Base-by-base conservation (phyloP, 23 tunicate species). In the Corella eumyota region DNA sequence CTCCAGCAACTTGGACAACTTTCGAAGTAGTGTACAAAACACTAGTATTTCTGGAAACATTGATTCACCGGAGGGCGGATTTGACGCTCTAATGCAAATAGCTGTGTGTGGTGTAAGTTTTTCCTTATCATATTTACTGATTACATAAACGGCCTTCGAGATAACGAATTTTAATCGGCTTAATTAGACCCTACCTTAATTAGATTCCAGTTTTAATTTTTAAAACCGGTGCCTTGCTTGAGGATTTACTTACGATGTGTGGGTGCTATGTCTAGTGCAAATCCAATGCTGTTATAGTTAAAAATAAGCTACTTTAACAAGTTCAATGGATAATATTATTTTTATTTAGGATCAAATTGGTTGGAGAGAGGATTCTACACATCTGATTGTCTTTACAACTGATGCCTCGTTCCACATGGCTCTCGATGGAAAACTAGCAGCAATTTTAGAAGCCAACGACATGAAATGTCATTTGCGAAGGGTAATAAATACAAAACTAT, bases 361-460 rank as follows among this genome's bases (percentile, higher is more conserved):
- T 23, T 82, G 92, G 92, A 60, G 92, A 46, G 62, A 52, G n/a
- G 75, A 74, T 9, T 56, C 92, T 24, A 62, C 92, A 2, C 92
- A 82, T 61, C 69, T 82, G 22, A 81, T 82, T 37, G 81, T 82
- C 17, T 48, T 82, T 21, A 82, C 92, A 2, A 82, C 92, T 34
- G 92, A 82, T 55, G 92, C 92, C 0, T 74, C 92, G 6, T 82
- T 82, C 32, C 92, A 82, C 45, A 74, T 73, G 76, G 92, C 92
- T 4, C 76, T 82, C 35, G 92, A 82, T 47, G 92, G 92, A 26
- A 82, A 82, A 53, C 37, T 82, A 35, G 92, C 92, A 5, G 76
- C 92, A 36, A 82, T 82, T 11, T 61, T 82, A 45, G 92, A 82
- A 30, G 79, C 79, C 55, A 82, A 82, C 45, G 92, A 82, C 49